These are phyloP conservation scores for Staurois parvus DNA, from an alignment of 2,797 vertebrate genomes.

Conservation along the genomic window DNA sequence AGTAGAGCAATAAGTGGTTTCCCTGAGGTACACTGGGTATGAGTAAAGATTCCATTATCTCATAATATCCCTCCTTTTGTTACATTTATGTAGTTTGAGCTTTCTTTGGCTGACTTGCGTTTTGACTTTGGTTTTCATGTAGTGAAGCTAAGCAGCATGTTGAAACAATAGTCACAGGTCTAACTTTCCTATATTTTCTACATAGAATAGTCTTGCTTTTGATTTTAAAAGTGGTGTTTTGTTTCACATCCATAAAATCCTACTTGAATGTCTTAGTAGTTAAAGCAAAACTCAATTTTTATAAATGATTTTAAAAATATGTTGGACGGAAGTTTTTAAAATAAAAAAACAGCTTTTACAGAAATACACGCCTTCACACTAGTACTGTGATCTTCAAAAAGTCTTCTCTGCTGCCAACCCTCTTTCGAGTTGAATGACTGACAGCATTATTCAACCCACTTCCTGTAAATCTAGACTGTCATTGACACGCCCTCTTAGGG, in stretches of 20 bases:
- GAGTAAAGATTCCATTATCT: conserved; percentile 43
- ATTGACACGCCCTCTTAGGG: too few species aligned
- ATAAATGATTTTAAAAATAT: not conserved
- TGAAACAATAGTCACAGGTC: not conserved
- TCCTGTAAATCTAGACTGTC: too few species aligned
- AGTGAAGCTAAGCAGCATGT: not conserved
- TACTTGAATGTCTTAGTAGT: not conserved
- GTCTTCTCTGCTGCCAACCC: too few species aligned
- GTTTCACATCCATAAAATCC: not conserved
- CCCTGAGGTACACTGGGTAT: conserved; percentile 29
- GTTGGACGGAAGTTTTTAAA: not conserved
- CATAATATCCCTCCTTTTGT: conserved; percentile 24
- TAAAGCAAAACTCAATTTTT: not conserved
- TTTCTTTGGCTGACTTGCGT: conserved; percentile 1
- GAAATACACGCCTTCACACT: too few species aligned
- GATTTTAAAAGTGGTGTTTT: not conserved
- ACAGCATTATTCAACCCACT: too few species aligned
- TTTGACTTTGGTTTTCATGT: conserved; percentile 1
- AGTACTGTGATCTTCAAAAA: too few species aligned
- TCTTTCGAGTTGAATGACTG: not conserved
- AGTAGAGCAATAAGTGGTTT: conserved; percentile 50
- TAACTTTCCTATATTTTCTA: not conserved
- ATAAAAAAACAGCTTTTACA: too few species aligned
- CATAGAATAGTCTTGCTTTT: not conserved
- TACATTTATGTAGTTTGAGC: conserved; percentile 7